Evolutionary conservation across 1,140 invertebrate genomes (phyloP), one percentile per base, ranked within the genome.

Genomic region (Eupristina koningsbergeri): DNA sequence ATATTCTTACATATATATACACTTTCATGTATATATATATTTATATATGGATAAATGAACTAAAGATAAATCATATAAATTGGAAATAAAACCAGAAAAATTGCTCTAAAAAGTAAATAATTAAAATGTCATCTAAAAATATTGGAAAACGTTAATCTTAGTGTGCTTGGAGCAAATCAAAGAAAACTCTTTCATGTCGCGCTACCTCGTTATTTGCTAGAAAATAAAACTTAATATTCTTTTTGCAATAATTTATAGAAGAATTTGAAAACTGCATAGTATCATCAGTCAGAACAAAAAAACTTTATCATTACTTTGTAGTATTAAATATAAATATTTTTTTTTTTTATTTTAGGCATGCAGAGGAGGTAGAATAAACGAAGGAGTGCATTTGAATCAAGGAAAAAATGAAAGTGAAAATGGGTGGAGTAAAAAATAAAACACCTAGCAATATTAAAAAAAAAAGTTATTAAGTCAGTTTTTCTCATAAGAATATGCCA

Each of bases 291-390:
- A 9, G 17, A 50, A 50, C 17, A 50, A 50, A 22, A 58, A 58
- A 58, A 1, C 53, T 13, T 22, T 26, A 26, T 22, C 22, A 58
- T 58, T 2, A 3, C 9, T 26, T 58, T 26, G 19, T 13, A 6
- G 9, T 26, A 26, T 5, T 26, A 34, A 17, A 34, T 50, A 75
- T 75, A 75, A 75, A 50, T 75, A 47, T 50, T 75, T 50, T 31
- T 11, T 71, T 63, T 63, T 84, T 87, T 87, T 76, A 83, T 79
- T 90, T 22, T 73, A 94, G 93, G 94, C 94, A 63, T 94, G 94
- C 81, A 90, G 94, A 83, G 94, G 94, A 7, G 84, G 90, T 6
- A 88, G 90, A 80, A 83, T 93, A 0, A 94, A 94, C 86, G 47
- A 79, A n/a, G 94, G 93, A 31, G 53, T 77, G 15, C 7, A 29